phyloP scores from a whole-genome alignment of 2,888 invertebrate species.

The Dascillus cervinus region DNA sequence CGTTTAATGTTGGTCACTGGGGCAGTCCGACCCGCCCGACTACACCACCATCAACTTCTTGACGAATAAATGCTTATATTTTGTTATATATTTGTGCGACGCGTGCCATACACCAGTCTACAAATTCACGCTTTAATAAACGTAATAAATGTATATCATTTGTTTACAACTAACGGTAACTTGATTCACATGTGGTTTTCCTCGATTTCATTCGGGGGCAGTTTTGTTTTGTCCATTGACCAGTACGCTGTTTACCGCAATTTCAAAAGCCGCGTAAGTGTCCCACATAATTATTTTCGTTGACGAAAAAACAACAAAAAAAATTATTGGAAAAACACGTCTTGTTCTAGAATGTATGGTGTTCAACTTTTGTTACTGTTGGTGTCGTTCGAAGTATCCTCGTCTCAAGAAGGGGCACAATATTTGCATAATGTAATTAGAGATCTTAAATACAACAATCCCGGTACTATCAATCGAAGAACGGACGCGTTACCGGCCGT shows the following conservation, averaged over 20 bases:
- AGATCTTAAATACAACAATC: constrained; percentile 21
- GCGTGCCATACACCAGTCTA: constrained; percentile 10
- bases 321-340: no score
- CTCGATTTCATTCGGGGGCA: background rate
- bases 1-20: constrained; percentile 29
- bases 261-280: background rate
- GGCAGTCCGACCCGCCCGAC: constrained; percentile 22
- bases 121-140: constrained; percentile 36
- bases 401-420: constrained; percentile 27
- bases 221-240: background rate
- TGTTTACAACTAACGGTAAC: constrained; percentile 33
- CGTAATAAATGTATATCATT: constrained; percentile 38
- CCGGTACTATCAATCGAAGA: constrained; percentile 4
- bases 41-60: constrained; percentile 15
- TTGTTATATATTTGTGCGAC: constrained; percentile 10
- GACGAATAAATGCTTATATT: no score
- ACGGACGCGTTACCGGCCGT: constrained; percentile 3
- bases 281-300: no score
- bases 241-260: background rate
- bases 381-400: constrained; percentile 13
- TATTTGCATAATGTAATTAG: constrained; percentile 33
- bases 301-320: no score
- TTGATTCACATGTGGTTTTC: constrained; percentile 4
- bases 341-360: constrained; percentile 25
- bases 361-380: constrained; percentile 21